Evolutionary conservation across 2,113 vertebrate species (phyloP).

Genomic region (Cololabis saira): DNA sequence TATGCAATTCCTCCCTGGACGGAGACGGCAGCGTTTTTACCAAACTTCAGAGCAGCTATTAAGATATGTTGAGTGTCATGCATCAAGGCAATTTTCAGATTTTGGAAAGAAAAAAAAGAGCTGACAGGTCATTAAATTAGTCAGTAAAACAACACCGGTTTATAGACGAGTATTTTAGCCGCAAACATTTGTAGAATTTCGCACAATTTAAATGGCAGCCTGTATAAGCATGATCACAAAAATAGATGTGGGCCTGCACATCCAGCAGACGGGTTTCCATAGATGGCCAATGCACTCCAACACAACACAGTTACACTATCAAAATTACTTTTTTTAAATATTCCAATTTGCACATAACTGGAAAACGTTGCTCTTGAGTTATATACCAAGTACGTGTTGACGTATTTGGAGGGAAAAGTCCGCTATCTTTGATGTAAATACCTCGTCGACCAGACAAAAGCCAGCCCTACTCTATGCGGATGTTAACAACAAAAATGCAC

Average conservation of each 20-base stretch:
- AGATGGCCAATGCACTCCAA: background rate
- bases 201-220: background rate
- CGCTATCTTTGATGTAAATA: too few species aligned
- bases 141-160: background rate
- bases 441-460: too few species aligned
- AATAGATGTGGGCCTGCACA: background rate
- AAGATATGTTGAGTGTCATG: too few species aligned
- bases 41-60: too few species aligned
- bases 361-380: background rate
- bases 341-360: too few species aligned
- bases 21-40: background rate
- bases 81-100: too few species aligned
- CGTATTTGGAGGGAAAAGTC: too few species aligned
- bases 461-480: too few species aligned
- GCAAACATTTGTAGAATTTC: slow-evolving; percentile 12
- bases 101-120: too few species aligned
- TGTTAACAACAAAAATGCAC: background rate
- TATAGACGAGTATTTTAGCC: background rate
- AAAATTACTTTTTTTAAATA: background rate
- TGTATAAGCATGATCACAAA: background rate
- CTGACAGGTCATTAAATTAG: background rate
- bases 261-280: background rate
- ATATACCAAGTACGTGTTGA: too few species aligned
- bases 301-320: background rate
- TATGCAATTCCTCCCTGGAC: background rate